Evolutionary conservation across 1,140 invertebrate species (phyloP).

Genomic region (Caenorhabditis tropicalis): DNA sequence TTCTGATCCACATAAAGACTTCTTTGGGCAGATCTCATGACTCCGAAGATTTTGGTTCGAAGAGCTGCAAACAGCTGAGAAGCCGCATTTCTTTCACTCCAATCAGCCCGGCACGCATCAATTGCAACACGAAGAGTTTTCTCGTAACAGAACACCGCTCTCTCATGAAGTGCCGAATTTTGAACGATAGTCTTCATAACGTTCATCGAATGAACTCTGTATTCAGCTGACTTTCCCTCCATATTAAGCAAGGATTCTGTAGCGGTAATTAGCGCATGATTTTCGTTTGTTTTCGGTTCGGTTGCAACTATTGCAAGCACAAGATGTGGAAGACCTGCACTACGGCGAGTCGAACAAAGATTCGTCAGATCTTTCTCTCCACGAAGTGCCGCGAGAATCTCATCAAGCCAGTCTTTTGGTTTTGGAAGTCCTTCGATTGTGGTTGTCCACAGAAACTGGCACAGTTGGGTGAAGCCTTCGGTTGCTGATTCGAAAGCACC

Average conservation of each 20-base stretch:
- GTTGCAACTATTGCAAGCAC: conserved; percentile 60
- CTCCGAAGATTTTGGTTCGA: conserved; percentile 63
- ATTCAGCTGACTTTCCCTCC: conserved; percentile 48
- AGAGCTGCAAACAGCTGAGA: conserved; percentile 65
- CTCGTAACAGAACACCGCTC: conserved; percentile 54
- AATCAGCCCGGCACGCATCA: conserved; percentile 56
- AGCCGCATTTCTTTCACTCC: conserved; percentile 64
- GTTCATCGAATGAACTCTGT: conserved; percentile 65
- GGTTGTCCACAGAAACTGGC: conserved; percentile 58
- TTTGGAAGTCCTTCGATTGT: not conserved
- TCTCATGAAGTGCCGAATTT: conserved; percentile 53
- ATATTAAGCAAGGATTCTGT: conserved; percentile 52
- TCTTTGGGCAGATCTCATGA: conserved; percentile 55
- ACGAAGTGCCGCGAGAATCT: conserved; percentile 57
- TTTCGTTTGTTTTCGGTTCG: conserved; percentile 45
- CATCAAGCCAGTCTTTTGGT: conserved; percentile 59
- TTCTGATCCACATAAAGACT: conserved; percentile 51
- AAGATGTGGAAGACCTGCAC: conserved; percentile 66
- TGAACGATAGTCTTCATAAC: conserved; percentile 59
- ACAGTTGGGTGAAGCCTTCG: conserved; percentile 60
- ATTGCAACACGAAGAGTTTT: conserved; percentile 56
- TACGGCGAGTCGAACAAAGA: conserved; percentile 63
- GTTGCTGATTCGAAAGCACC: conserved; percentile 66
- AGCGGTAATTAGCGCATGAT: conserved; percentile 52
- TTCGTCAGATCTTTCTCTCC: conserved; percentile 58